Evolutionary conservation across 2,888 invertebrate genomes (phyloP), one percentile per base, ranked within the genome.

Genomic region (Amorpha juglandis): DNA sequence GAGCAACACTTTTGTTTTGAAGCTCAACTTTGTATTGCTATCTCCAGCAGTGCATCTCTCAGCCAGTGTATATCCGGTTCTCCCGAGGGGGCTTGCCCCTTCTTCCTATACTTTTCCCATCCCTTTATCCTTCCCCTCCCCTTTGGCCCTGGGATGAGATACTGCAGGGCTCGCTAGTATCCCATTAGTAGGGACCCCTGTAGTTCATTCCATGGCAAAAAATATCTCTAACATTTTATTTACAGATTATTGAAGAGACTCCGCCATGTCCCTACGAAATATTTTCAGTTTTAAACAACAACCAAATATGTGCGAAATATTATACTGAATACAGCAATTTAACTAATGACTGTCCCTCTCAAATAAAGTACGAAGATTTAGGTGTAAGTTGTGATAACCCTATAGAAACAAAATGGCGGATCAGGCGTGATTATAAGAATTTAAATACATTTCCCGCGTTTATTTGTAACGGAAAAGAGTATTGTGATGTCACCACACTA

Each of bases 201-300:
- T n/a, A n/a, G n/a, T n/a, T n/a, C n/a, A n/a, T n/a, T n/a, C n/a
- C n/a, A n/a, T n/a, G n/a, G n/a, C n/a, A n/a, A n/a, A n/a, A n/a
- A n/a, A n/a, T 27, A n/a, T 62, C 52, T 51, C 14, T 50, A 55
- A 9, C 7, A 9, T 9, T 38, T 64, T 62, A 70, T 72, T 70
- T 71, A 66, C 80, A 90, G 90, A 74, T 76, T 0, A 86, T 90
- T 0, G 89, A 89, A 73, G 82, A 87, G 1, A 74, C 74, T 6
- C 69, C 82, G 0, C 82, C 81, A 0, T 91, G 91, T 62, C 85
- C 88, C 0, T 88, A 74, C 52, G 90, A 90, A 73, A 74, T 89
- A 62, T 78, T 82, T 48, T 86, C 85, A 0, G 53, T 86, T 0
- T 68, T 75, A 8, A 75, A 79, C 6, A 69, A 77, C 0, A 67